Conservation (phyloP, 2,888 invertebrate species). For the Cheiracanthium punctorium region DNA sequence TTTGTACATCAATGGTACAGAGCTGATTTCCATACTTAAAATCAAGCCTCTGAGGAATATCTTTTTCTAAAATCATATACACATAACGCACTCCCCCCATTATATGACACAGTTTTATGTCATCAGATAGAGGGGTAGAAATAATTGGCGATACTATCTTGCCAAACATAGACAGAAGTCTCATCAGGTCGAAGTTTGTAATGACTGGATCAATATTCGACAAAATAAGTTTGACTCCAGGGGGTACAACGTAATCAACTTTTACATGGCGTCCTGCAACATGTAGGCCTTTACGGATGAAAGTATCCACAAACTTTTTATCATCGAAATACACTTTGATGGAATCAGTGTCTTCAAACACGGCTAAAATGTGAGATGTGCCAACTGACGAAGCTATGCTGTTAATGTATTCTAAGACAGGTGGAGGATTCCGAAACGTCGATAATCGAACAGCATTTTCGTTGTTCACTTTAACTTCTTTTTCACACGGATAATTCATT, state of each 20-base stretch:
- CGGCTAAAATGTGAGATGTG: conserved; percentile 40
- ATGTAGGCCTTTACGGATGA: conserved; percentile 31
- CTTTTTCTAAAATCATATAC: conserved; percentile 32
- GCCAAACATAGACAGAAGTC: conserved; percentile 38
- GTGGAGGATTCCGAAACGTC: background rate
- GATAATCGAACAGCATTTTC: background rate
- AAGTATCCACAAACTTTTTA: conserved; percentile 31
- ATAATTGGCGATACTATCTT: conserved; percentile 31
- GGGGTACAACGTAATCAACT: conserved; percentile 48
- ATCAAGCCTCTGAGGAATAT: conserved; percentile 29
- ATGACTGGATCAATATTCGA: conserved; percentile 51
- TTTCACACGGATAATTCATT: background rate
- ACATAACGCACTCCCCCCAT: conserved; percentile 31
- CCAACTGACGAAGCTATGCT: conserved; percentile 45
- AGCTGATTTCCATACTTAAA: conserved; percentile 16
- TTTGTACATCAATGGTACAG: conserved; percentile 22
- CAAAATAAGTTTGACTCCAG: conserved; percentile 38
- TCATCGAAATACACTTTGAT: conserved; percentile 54
- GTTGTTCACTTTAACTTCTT: background rate
- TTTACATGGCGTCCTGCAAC: conserved; percentile 40
- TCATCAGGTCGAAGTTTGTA: conserved; percentile 20
- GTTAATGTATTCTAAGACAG: conserved; percentile 33
- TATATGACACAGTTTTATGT: conserved; percentile 51
- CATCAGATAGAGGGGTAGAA: conserved; percentile 25
- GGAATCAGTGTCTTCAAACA: conserved; percentile 28